Evolutionary conservation across 2,888 invertebrate genomes (phyloP), one percentile per base, ranked within the genome.

Genomic region (Notodromas monacha): DNA sequence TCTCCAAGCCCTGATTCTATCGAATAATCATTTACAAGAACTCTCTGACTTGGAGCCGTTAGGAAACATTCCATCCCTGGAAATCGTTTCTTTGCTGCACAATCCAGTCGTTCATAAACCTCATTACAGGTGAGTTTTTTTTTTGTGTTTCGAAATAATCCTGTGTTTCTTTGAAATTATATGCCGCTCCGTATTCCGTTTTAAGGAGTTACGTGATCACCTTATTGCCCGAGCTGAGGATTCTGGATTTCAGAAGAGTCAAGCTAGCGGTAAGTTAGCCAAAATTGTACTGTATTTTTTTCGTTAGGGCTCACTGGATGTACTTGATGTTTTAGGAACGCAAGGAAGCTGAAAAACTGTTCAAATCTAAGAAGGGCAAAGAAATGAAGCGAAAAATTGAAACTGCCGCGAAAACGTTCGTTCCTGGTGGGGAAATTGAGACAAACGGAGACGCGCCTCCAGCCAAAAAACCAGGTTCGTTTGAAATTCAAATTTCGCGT

Each of bases 241-340:
- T 96, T 28, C 55, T 99, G 32, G 99, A 99, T 51, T 99, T 92
- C 49, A 67, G 76, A 48, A 81, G 92, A 55, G 73, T 99, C 30
- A 77, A 72, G 45, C 58, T 65, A 44, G 76, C 73, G 50, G 63
- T 60, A 43, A 40, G 10, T 26, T n/a, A n/a, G n/a, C n/a, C n/a
- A n/a, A n/a, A n/a, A n/a, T n/a, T n/a, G n/a, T n/a, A n/a, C n/a
- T n/a, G n/a, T n/a, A n/a, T n/a, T n/a, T n/a, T n/a, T n/a, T n/a
- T n/a, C n/a, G n/a, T n/a, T n/a, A n/a, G n/a, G n/a, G n/a, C n/a
- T n/a, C n/a, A 6, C 29, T 30, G 12, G 15, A 4, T 16, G 12
- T n/a, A 26, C 12, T 6, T 11, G 28, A 26, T 6, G 10, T 14
- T 30, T n/a, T 34, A 60, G 59, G 89, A 96, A 49, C 61, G 79